Conservation (phyloP, 2,113 vertebrate genomes). For the Riparia riparia region DNA sequence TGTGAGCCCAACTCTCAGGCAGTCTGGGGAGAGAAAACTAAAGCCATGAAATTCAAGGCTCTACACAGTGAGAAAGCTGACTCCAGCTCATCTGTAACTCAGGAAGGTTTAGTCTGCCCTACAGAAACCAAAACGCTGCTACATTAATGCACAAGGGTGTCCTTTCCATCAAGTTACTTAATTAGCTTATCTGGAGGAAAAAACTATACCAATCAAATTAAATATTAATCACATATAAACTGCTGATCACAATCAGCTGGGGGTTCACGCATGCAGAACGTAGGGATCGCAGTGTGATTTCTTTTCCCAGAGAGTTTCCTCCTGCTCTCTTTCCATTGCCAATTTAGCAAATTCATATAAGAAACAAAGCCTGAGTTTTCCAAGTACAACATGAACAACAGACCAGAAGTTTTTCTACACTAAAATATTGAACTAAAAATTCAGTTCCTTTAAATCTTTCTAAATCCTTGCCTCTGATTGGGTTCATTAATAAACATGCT, state of each 20-base stretch:
- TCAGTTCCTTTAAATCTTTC: conserved; percentile 78
- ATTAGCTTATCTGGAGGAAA: conserved; percentile 77
- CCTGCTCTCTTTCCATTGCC: conserved; percentile 65
- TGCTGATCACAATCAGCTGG: conserved; percentile 74
- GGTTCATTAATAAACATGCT: conserved; percentile 97
- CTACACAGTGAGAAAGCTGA: not conserved
- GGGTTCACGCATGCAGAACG: conserved; percentile 51
- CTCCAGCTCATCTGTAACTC: conserved; percentile 3
- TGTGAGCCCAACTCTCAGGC: not conserved
- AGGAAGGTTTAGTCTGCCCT: conserved; percentile 35
- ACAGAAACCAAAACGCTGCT: conserved; percentile 52
- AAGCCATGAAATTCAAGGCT: not conserved
- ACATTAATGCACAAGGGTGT: conserved; percentile 54
- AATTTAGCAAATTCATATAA: conserved; percentile 70
- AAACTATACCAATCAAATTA: conserved; percentile 80
- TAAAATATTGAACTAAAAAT: conserved; percentile 74
- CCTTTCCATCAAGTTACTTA: conserved; percentile 69
- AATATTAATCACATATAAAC: conserved; percentile 82
- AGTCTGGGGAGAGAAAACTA: not conserved
- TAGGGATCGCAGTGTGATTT: conserved; percentile 48
- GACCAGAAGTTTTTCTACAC: conserved; percentile 70
- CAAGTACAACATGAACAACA: conserved; percentile 66
- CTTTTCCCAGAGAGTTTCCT: conserved; percentile 63
- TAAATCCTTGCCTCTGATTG: conserved; percentile 89
- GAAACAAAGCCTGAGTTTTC: conserved; percentile 74